These are phyloP conservation scores for Calycopis cecrops DNA, from an alignment of 1,140 invertebrate genomes.

Conservation along the genomic window DNA sequence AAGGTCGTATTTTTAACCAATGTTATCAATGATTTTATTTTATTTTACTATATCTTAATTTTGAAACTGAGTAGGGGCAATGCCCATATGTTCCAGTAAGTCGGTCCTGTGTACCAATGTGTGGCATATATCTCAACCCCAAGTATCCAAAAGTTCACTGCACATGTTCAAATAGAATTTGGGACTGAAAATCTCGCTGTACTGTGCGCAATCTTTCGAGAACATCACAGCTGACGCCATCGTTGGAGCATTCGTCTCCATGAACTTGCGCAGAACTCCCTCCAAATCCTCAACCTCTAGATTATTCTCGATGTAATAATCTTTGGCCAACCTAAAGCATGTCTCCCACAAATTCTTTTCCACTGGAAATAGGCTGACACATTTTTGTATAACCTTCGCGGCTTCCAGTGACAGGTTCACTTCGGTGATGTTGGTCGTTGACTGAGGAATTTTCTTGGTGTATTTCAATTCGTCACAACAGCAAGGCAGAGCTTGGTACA, in stretches of 20 bases:
- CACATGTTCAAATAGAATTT: slow-evolving; percentile 67
- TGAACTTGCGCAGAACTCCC: slow-evolving; percentile 53
- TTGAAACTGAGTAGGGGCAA: too few species aligned
- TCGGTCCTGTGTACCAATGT: too few species aligned
- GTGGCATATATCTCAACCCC: slow-evolving; percentile 39
- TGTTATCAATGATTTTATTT: too few species aligned
- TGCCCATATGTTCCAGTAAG: too few species aligned
- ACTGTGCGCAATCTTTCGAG: slow-evolving; percentile 58
- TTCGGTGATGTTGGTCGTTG: slow-evolving; percentile 15
- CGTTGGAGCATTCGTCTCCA: slow-evolving; percentile 52
- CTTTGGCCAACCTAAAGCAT: slow-evolving; percentile 52
- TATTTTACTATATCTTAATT: too few species aligned
- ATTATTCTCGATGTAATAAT: slow-evolving; percentile 58
- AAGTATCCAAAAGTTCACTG: slow-evolving; percentile 57
- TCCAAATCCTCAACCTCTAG: slow-evolving; percentile 49
- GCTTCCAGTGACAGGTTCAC: slow-evolving; percentile 42
- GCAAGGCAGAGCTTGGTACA: slow-evolving; percentile 47
- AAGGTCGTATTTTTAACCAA: too few species aligned
- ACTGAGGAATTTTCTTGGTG: slow-evolving; percentile 31
- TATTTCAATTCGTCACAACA: slow-evolving; percentile 57
- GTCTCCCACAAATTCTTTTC: slow-evolving; percentile 55
- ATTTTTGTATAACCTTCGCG: slow-evolving; percentile 52
- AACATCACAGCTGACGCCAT: slow-evolving; percentile 64
- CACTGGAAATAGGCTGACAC: slow-evolving; percentile 54
- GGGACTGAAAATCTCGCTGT: slow-evolving; percentile 52